Conservation (phyloP, 1,140 invertebrate genomes). For the Ceratitis capitata region DNA sequence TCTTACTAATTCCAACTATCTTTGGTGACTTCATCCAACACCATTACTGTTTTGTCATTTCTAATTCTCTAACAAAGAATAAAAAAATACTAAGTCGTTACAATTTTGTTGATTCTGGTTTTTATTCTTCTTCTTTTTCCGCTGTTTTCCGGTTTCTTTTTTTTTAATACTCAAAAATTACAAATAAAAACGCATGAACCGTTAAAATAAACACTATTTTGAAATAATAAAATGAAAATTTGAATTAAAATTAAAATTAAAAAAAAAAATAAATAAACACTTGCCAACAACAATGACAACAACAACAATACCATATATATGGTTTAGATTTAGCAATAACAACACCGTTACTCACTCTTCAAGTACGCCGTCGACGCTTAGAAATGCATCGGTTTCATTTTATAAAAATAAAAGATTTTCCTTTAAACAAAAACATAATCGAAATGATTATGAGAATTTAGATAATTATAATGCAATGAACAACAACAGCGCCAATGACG, state of each 20-base stretch:
- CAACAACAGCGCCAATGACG: slow-evolving; percentile 40
- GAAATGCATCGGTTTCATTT: slow-evolving; percentile 55
- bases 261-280: not conserved
- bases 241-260: too few species aligned
- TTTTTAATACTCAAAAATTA: not conserved
- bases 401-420: slow-evolving; percentile 63
- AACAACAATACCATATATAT: not conserved
- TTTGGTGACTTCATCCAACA: not conserved
- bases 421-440: slow-evolving; percentile 57
- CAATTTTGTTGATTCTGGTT: slow-evolving; percentile 1
- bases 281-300: not conserved
- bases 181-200: not conserved
- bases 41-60: not conserved
- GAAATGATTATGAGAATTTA: slow-evolving; percentile 31
- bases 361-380: slow-evolving; percentile 5
- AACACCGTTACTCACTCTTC: not conserved
- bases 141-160: too few species aligned
- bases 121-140: not conserved
- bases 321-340: slow-evolving; percentile 7
- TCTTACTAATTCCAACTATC: not conserved
- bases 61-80: not conserved
- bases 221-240: not conserved
- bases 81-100: not conserved
- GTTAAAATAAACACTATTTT: not conserved
- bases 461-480: slow-evolving; percentile 34